Percentiles rank a stretch among this genome's conserved stretches.
phyloP scores from a whole-genome alignment of 2,888 invertebrate genomes.

The Andrena marginata region DNA sequence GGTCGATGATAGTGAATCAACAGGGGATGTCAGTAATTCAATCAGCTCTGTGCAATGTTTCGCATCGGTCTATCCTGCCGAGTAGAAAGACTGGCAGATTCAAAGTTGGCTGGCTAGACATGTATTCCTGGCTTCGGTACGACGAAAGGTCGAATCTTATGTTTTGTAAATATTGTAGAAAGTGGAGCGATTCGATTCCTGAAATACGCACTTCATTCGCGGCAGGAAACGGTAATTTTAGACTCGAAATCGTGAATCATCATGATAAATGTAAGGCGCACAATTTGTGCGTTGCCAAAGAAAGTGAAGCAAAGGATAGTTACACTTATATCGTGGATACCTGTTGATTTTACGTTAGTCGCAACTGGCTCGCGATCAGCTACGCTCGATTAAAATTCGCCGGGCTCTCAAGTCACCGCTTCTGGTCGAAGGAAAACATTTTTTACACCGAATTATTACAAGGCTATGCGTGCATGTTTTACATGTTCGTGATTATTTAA shows the following conservation, averaged over 20 bases:
- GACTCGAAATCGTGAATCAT: constrained; percentile 92
- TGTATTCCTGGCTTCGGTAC: constrained; percentile 91
- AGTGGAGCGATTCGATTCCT: constrained; percentile 90
- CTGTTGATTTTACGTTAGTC: constrained; percentile 41
- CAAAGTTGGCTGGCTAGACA: constrained; percentile 89
- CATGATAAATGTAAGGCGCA: constrained; percentile 93
- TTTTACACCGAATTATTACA: constrained; percentile 10
- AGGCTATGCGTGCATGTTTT: background rate
- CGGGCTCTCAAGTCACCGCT: background rate
- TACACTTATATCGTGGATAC: constrained; percentile 54
- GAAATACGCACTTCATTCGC: constrained; percentile 92
- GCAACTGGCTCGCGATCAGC: constrained; percentile 29
- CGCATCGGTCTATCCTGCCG: constrained; percentile 69
- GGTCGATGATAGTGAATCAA: constrained; percentile 54
- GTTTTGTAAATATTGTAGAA: constrained; percentile 91
- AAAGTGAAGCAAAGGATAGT: constrained; percentile 75
- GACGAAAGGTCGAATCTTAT: constrained; percentile 89
- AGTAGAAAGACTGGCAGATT: constrained; percentile 89
- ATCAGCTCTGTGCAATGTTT: constrained; percentile 67
- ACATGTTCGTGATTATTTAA: constrained; percentile 13
- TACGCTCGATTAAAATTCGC: constrained; percentile 40
- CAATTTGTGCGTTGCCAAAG: constrained; percentile 88
- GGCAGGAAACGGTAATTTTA: constrained; percentile 92
- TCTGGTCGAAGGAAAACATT: background rate
- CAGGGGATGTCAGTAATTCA: constrained; percentile 82